Conservation (phyloP, 2,797 vertebrate species). For the Microtus obscurus region DNA sequence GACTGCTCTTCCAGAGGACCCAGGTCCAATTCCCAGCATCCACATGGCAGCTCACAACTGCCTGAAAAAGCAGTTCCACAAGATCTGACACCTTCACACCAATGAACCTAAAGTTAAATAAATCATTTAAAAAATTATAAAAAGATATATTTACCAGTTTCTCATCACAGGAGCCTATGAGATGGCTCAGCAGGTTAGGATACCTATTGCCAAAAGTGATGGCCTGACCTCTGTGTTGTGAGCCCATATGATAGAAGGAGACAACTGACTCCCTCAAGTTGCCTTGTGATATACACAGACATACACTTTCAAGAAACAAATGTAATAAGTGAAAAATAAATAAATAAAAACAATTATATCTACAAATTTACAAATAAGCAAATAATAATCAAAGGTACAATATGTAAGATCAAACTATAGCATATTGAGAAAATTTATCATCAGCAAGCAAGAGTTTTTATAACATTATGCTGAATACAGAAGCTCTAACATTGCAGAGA, state of each 20-base stretch:
- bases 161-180: background rate
- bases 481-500: no score
- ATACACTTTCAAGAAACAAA: background rate
- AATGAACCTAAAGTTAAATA: no score
- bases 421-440: background rate
- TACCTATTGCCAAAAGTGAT: background rate
- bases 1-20: no score
- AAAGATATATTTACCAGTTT: background rate
- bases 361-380: background rate
- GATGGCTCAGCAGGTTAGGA: no score
- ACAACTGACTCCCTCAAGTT: background rate
- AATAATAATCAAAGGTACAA: background rate
- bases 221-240: background rate
- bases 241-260: background rate
- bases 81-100: no score
- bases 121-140: background rate
- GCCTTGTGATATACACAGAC: background rate
- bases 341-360: background rate
- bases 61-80: no score
- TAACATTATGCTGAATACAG: background rate
- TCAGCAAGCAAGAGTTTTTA: background rate
- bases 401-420: background rate
- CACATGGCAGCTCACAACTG: no score
- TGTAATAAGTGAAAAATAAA: background rate
- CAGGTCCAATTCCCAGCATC: no score